Evolutionary conservation across 2,888 invertebrate genomes (phyloP).

Genomic region (Luperina nickerlii): DNA sequence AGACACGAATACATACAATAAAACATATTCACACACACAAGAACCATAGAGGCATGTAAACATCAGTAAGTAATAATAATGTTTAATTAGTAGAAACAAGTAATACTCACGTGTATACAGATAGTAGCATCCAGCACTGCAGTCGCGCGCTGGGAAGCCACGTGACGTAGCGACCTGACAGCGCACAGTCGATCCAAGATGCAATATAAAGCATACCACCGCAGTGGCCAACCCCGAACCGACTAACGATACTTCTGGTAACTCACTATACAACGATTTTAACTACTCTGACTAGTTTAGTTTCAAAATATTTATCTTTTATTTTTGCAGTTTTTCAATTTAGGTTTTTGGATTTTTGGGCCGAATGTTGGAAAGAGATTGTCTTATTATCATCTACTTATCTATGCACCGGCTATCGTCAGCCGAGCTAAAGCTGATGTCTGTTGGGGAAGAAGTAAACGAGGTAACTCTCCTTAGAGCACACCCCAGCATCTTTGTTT

Average conservation of each 20-base stretch:
- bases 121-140: slow-evolving; percentile 93
- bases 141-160: slow-evolving; percentile 91
- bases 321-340: slow-evolving; percentile 46
- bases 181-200: slow-evolving; percentile 91
- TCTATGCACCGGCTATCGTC: slow-evolving; percentile 89
- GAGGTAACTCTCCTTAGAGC: slow-evolving; percentile 85
- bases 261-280: slow-evolving; percentile 81
- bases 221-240: slow-evolving; percentile 83
- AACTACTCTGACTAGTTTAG: slow-evolving; percentile 84
- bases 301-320: slow-evolving; percentile 47
- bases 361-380: slow-evolving; percentile 72
- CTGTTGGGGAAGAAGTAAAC: slow-evolving; percentile 76
- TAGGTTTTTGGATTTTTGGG: slow-evolving; percentile 68
- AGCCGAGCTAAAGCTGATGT: slow-evolving; percentile 85
- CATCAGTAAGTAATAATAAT: slow-evolving; percentile 42
- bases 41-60: slow-evolving; percentile 18
- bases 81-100: slow-evolving; percentile 52
- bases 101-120: slow-evolving; percentile 92
- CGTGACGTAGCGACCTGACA: slow-evolving; percentile 91
- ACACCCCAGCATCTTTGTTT: slow-evolving; percentile 89
- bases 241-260: slow-evolving; percentile 80
- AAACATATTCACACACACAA: slow-evolving; percentile 16
- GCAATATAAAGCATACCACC: slow-evolving; percentile 90
- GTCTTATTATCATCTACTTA: slow-evolving; percentile 82
- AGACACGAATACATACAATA: slow-evolving; percentile 21